A percentile compares a stretch with the other conserved stretches of the same genome.
phyloP scores from a whole-genome alignment of 1,140 invertebrate species.

The Drosophila punjabiensis region DNA sequence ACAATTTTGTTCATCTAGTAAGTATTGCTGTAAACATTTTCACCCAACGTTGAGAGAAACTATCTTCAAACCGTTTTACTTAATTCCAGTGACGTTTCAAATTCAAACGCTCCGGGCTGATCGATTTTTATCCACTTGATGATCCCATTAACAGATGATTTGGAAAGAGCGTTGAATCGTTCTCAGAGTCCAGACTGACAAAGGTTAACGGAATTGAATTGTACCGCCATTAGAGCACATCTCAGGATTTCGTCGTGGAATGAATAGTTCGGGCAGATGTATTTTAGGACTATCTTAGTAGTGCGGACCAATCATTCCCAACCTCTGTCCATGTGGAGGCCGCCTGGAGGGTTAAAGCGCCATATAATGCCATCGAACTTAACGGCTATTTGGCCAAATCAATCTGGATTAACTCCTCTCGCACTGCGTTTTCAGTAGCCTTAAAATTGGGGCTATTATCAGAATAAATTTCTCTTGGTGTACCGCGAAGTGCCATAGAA shows the following conservation, averaged over 20 bases:
- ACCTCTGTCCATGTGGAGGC: not conserved
- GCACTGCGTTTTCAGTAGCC: conserved; percentile 4
- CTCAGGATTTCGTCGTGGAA: not conserved
- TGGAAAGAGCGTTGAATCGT: not conserved
- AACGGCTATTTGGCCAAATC: not conserved
- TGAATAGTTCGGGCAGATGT: not conserved
- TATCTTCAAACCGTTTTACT: not conserved
- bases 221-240: not conserved
- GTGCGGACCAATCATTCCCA: not conserved
- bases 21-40: not conserved
- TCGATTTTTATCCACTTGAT: not conserved
- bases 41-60: not conserved
- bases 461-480: conserved; percentile 11
- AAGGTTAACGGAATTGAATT: not conserved
- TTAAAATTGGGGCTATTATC: conserved; percentile 11
- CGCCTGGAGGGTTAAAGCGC: not conserved
- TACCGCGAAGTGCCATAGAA: not conserved
- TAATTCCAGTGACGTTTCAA: not conserved
- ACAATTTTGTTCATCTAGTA: not conserved
- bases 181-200: too few relatives aligned
- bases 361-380: conserved; percentile 1
- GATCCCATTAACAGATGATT: not conserved
- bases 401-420: not conserved
- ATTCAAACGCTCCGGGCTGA: not conserved
- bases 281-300: not conserved